Conservation (phyloP, 1,140 invertebrate species). For the Lasaia peninsularis region DNA sequence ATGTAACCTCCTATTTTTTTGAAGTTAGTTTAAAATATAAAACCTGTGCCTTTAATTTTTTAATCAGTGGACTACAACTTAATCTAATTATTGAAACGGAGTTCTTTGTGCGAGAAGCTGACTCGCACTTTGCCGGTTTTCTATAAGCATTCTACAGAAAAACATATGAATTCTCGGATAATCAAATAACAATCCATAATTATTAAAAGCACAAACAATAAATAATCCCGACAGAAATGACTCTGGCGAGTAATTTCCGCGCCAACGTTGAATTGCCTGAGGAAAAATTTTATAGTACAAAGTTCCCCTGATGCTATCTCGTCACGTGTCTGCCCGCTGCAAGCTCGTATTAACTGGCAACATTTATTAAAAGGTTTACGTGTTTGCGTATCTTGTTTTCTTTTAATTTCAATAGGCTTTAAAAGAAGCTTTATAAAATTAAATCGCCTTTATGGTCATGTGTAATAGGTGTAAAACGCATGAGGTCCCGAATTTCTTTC, state of each 20-base stretch:
- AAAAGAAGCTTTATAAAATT: too few relatives aligned
- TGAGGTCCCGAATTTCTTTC: too few relatives aligned
- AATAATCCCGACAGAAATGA: conserved; percentile 2
- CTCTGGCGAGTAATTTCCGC: conserved; percentile 8
- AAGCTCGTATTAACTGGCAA: conserved; percentile 43
- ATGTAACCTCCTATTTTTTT: too few relatives aligned
- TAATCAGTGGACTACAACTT: too few relatives aligned
- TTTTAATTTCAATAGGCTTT: conserved; percentile 32
- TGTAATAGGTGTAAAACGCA: too few relatives aligned
- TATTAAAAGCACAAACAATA: conserved; percentile 5
- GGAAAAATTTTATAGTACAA: conserved; percentile 29
- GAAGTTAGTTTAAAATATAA: too few relatives aligned
- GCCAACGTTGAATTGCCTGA: conserved; percentile 17
- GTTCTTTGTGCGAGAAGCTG: too few relatives aligned
- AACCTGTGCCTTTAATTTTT: too few relatives aligned
- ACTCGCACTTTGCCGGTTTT: too few relatives aligned
- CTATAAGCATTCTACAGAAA: not conserved
- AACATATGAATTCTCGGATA: not conserved
- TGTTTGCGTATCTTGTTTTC: conserved; percentile 35
- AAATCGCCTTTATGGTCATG: too few relatives aligned
- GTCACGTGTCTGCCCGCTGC: conserved; percentile 60
- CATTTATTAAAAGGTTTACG: conserved; percentile 45
- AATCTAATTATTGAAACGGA: too few relatives aligned
- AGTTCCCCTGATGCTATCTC: conserved; percentile 59
- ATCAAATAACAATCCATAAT: conserved; percentile 7